Conservation (phyloP, 2,113 vertebrate genomes). For the Oreochromis spilurus region DNA sequence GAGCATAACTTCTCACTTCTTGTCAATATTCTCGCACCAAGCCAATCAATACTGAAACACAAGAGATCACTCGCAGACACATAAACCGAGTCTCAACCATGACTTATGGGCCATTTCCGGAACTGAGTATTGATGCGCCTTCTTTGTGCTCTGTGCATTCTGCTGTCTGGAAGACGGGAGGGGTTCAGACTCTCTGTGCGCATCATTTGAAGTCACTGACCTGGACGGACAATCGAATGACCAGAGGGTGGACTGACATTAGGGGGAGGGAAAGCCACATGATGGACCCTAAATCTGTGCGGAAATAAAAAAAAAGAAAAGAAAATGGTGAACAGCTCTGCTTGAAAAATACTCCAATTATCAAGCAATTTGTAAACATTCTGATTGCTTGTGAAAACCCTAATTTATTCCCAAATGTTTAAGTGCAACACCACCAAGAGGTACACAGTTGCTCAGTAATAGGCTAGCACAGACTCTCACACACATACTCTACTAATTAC, state of each 20-base stretch:
- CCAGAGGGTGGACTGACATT: slow-evolving; percentile 30
- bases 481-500: slow-evolving; percentile 41
- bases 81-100: neutral
- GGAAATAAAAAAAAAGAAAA: neutral
- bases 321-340: neutral
- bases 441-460: neutral
- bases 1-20: neutral
- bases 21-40: slow-evolving; percentile 22
- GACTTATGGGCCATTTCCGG: slow-evolving; percentile 45
- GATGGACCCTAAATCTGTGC: neutral
- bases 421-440: neutral
- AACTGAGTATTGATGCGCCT: slow-evolving; percentile 38
- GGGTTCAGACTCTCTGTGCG: neutral
- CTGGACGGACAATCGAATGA: slow-evolving; percentile 36
- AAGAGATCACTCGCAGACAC: slow-evolving; percentile 3
- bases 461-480: neutral
- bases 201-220: slow-evolving; percentile 60
- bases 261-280: neutral
- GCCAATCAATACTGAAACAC: slow-evolving; percentile 5
- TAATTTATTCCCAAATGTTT: neutral
- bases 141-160: slow-evolving; percentile 20
- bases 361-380: neutral
- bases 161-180: neutral
- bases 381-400: neutral
- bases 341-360: neutral